Evolutionary conservation across 2,888 invertebrate genomes (phyloP), one percentile per base, ranked within the genome.

Genomic region (Sinodicranocentrus sp.): DNA sequence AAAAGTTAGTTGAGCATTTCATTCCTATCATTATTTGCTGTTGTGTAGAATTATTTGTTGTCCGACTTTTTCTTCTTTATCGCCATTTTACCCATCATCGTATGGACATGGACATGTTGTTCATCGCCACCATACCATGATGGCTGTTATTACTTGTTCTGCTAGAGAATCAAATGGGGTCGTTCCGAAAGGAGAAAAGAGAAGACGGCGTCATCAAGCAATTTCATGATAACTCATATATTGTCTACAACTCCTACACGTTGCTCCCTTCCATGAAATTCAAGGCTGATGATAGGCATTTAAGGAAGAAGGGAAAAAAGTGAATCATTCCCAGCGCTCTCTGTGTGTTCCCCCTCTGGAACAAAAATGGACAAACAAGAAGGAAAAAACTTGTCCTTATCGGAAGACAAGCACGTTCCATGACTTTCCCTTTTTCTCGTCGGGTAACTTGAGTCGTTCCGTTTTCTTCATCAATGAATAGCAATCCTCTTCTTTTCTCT

Each of bases 141-240:
- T 59, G 48, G 48, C 17, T n/a, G 48, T 48, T 48, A 48, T 48
- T 48, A 48, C 48, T 48, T 48, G 48, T 48, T 48, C 48, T 13
- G 5, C 8, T 48, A 59, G 10, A 23, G 23, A 21, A 23, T 17
- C 26, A 21, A 65, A 52, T 76, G 65, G 76, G 52, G 63, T 63
- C 61, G 72, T 13, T 43, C 1, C 10, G 48, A 39, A 65, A 26
- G 6, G 21, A 44, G 6, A 10, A n/a, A 19, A 25, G 25, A 17
- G 48, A n/a, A 48, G 23, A 57, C 67, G 57, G 57, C 76, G 67
- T 67, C 57, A 76, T 57, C 65, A 52, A 75, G 8, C 76, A 76
- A 76, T 76, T 76, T 54, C 76, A 57, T 59, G 78, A 78, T 78
- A 78, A 78, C 59, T 78, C 78, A 78, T 70, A 65, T 57, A 61